Evolutionary conservation across 64 coral and sea anemone species (phyloP).

Genomic region (Platygyra sinensis): DNA sequence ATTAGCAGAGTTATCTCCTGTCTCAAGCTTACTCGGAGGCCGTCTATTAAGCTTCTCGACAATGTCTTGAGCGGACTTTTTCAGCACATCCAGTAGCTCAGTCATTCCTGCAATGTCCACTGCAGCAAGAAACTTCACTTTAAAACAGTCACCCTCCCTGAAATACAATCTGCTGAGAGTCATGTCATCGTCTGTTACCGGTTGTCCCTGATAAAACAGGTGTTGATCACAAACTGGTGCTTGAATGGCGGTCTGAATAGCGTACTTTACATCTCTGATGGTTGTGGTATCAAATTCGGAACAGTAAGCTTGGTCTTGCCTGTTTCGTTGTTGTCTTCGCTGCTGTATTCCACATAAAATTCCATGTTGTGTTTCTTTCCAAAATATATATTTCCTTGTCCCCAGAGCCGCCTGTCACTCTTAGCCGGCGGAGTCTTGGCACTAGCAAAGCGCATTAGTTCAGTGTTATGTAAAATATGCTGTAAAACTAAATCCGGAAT

Average conservation of each 20-base stretch:
- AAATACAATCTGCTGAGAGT: conserved; percentile 59
- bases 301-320: conserved; percentile 7
- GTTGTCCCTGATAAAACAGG: conserved; percentile 38
- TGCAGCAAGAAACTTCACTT: conserved; percentile 48
- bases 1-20: too few relatives aligned
- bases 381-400: too few relatives aligned
- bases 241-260: too few relatives aligned
- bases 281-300: neutral
- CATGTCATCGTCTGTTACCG: conserved; percentile 29
- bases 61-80: conserved; percentile 2
- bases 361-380: too few relatives aligned
- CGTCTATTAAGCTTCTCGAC: neutral
- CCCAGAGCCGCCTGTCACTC: too few relatives aligned
- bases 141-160: conserved; percentile 48
- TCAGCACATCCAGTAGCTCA: conserved; percentile 35
- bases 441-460: too few relatives aligned
- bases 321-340: neutral
- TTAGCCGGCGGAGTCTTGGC: too few relatives aligned
- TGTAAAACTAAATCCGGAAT: too few relatives aligned
- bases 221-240: conserved; percentile 65
- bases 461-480: too few relatives aligned
- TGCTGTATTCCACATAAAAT: conserved; percentile 1
- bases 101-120: conserved; percentile 42
- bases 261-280: too few relatives aligned
- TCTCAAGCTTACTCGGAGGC: neutral